These are phyloP conservation scores for Ammospiza nelsoni DNA, from an alignment of 2,113 vertebrate genomes.

Conservation along the genomic window DNA sequence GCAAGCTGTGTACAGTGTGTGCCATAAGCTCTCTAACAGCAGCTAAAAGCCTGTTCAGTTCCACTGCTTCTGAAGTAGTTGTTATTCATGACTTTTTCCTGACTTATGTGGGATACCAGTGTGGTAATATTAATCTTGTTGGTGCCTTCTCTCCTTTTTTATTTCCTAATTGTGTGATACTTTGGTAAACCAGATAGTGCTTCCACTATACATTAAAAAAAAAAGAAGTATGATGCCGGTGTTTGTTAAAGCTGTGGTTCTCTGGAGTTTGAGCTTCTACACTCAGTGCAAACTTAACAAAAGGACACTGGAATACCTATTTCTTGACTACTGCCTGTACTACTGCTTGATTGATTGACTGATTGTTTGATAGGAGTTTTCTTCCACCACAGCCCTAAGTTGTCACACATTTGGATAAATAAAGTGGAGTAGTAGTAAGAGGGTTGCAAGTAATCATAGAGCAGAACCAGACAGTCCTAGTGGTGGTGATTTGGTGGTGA, in stretches of 20 bases:
- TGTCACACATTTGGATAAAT: not conserved
- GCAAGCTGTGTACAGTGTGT: not conserved
- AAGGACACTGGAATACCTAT: not conserved
- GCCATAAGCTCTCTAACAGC: not conserved
- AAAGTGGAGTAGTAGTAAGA: not conserved
- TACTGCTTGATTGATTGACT: not conserved
- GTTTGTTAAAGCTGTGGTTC: not conserved
- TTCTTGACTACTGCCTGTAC: not conserved
- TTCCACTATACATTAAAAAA: not conserved
- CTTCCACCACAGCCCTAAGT: not conserved
- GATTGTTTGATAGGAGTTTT: not conserved
- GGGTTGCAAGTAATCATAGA: not conserved
- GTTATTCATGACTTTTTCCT: not conserved
- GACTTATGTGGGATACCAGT: accelerated
- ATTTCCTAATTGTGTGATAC: not conserved
- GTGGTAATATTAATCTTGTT: not conserved
- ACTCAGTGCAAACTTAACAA: not conserved
- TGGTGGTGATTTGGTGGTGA: not conserved
- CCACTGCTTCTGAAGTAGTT: not conserved
- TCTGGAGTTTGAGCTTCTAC: not conserved
- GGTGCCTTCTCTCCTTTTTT: not conserved
- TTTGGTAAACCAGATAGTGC: not conserved
- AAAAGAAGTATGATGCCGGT: not conserved
- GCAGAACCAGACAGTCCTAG: not conserved
- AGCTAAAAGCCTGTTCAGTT: not conserved